Evolutionary conservation across 2,113 vertebrate genomes (phyloP), one percentile per base, ranked within the genome.

Genomic region (Prolemur simus): DNA sequence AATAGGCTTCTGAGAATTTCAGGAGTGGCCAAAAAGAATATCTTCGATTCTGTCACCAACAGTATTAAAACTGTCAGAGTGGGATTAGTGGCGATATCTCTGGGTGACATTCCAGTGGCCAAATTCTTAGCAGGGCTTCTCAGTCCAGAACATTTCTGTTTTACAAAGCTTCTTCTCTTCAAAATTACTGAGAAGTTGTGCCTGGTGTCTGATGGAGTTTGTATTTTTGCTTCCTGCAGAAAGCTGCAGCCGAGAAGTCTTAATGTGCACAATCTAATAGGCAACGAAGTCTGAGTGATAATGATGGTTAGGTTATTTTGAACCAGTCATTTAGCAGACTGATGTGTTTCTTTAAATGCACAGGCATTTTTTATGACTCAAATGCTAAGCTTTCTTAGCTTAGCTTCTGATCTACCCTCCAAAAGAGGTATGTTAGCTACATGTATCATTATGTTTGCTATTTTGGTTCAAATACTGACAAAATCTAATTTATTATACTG

Each of bases 401-500:
- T 92, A 68, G 58, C 49, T 92, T 94, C 84, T 76, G 49, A 82
- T 94, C 47, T 77, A 81, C 10, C 8, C 5, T 82, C 66, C 60
- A 90, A 92, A 93, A 96, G n/a, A 32, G 34, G 32, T 18, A 60
- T 66, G 39, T 77, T 78, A 71, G 45, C 18, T 83, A 15, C 45
- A 83, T 27, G 3, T 77, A 73, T 89, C 39, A 68, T 81, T 86
- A 34, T 45, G 25, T 87, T 83, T 77, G 15, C 45, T 89, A 83
- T 91, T 94, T 95, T 92, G 23, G 68, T 45, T 89, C 83, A 84
- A 93, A 89, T 81, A 81, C 39, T 80, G 80, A 94, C 37, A 92
- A 95, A 84, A 92, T 94, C 39, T 89, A 85, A 96, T 95, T 96
- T 96, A 92, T 96, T 91, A 56, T 74, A 52, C 87, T 88, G 64